A percentile compares a stretch with the other conserved stretches of the same genome.
These are phyloP conservation scores for Electrophaes corylata DNA, from an alignment of 2,888 invertebrate species.

Conservation along the genomic window DNA sequence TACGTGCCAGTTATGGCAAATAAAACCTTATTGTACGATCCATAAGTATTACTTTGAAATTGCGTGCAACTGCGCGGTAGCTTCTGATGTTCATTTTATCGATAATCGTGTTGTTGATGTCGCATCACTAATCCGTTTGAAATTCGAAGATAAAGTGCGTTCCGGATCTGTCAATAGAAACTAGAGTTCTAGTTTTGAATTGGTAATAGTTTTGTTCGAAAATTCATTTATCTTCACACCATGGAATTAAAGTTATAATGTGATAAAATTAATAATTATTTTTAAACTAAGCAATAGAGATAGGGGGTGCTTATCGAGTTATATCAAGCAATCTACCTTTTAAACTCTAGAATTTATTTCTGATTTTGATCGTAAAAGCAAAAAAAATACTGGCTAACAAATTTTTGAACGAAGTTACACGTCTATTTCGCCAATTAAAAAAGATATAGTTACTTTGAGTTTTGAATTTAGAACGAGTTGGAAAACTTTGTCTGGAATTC, in stretches of 20 bases:
- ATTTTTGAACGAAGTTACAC: neutral
- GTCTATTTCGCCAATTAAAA: neutral
- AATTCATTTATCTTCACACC: neutral
- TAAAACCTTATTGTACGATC: slow-evolving; percentile 20
- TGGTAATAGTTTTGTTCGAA: neutral
- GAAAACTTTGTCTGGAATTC: neutral
- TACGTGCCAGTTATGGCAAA: slow-evolving; percentile 28
- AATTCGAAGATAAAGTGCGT: slow-evolving; percentile 20
- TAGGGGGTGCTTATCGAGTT: too few relatives aligned
- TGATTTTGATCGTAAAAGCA: too few relatives aligned
- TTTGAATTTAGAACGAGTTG: neutral
- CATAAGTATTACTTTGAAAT: slow-evolving; percentile 3
- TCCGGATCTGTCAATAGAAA: slow-evolving; percentile 3
- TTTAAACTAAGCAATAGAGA: too few relatives aligned
- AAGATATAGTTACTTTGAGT: neutral
- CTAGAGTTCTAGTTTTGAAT: slow-evolving; percentile 10
- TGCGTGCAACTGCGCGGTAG: neutral
- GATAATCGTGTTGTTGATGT: slow-evolving; percentile 25
- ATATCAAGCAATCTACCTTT: too few relatives aligned
- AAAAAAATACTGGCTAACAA: too few relatives aligned
- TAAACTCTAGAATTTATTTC: too few relatives aligned
- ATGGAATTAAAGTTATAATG: neutral
- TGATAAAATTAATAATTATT: too few relatives aligned
- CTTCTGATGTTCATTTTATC: slow-evolving; percentile 27
- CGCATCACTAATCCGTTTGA: slow-evolving; percentile 31